Evolutionary conservation across 2,797 vertebrate genomes (phyloP).

Genomic region (Amblyopsis hoosieri): DNA sequence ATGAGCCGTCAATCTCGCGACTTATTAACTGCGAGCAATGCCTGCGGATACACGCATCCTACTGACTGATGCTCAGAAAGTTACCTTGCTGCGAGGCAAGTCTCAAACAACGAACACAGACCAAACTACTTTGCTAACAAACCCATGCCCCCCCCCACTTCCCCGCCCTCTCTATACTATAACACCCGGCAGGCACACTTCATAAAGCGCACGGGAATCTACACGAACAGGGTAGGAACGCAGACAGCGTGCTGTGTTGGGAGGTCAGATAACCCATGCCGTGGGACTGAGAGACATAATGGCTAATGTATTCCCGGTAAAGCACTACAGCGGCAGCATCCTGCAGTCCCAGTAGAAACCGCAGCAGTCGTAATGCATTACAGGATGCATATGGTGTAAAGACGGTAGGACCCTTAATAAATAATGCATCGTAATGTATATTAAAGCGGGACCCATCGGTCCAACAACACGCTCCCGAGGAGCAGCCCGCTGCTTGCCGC

Average conservation of each 20-base stretch:
- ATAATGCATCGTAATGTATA: slow-evolving; percentile 84
- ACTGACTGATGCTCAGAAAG: slow-evolving; percentile 40
- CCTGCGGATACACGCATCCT: slow-evolving; percentile 26
- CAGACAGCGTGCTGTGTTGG: slow-evolving; percentile 53
- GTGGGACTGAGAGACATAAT: slow-evolving; percentile 75
- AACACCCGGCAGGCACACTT: slow-evolving; percentile 56
- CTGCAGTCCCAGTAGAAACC: slow-evolving; percentile 71
- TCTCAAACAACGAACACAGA: slow-evolving; percentile 2
- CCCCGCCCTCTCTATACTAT: slow-evolving; percentile 2
- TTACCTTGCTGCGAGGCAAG: slow-evolving; percentile 29
- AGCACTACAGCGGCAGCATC: slow-evolving; percentile 67
- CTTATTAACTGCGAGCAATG: slow-evolving; percentile 6
- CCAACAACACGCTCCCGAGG: slow-evolving; percentile 59
- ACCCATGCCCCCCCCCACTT: slow-evolving; percentile 35
- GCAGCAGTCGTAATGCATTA: slow-evolving; percentile 77
- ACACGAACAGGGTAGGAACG: slow-evolving; percentile 68
- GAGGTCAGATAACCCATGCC: slow-evolving; percentile 71
- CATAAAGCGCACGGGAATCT: slow-evolving; percentile 66
- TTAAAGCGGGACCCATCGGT: slow-evolving; percentile 69
- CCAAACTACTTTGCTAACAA: slow-evolving; percentile 19
- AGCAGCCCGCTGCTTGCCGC: slow-evolving; percentile 59
- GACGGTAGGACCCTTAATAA: slow-evolving; percentile 72
- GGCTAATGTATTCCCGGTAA: slow-evolving; percentile 79
- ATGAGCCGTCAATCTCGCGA: slow-evolving; percentile 37
- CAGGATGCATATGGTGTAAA: slow-evolving; percentile 75